These are phyloP conservation scores for Yponomeuta malinellus DNA, from an alignment of 2,888 invertebrate genomes.

Conservation along the genomic window DNA sequence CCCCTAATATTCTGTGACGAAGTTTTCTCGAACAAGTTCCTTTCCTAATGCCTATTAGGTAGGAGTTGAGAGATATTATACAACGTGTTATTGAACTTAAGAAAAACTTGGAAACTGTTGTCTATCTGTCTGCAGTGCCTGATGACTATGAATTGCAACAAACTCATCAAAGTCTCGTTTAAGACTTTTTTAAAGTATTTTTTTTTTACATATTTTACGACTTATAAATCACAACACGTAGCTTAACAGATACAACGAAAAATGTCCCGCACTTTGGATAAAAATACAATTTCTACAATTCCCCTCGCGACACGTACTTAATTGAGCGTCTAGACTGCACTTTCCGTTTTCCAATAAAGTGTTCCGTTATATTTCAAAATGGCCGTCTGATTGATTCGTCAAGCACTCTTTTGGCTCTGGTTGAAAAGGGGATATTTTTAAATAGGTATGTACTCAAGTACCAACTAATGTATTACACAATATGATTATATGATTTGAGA, in stretches of 20 bases:
- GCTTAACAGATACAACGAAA: not conserved
- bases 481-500: too few species aligned
- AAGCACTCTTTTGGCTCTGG: not conserved
- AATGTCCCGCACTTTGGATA: not conserved
- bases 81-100: too few species aligned
- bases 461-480: too few species aligned
- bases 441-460: too few species aligned
- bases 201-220: not conserved
- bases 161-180: too few species aligned
- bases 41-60: not conserved
- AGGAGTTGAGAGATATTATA: not conserved
- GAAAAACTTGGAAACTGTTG: too few species aligned
- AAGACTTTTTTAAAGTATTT: too few species aligned
- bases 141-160: too few species aligned
- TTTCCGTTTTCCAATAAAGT: constrained; percentile 14
- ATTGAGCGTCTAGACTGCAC: constrained; percentile 16
- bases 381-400: constrained; percentile 4
- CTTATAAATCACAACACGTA: not conserved
- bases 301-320: constrained; percentile 1
- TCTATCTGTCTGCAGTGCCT: too few species aligned
- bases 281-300: constrained; percentile 1
- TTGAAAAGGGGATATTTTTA: not conserved
- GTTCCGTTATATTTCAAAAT: constrained; percentile 14
- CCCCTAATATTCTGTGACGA: not conserved
- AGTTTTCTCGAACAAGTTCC: not conserved